phyloP scores from a whole-genome alignment of 2,888 invertebrate genomes.

The Cephus sareptanus region DNA sequence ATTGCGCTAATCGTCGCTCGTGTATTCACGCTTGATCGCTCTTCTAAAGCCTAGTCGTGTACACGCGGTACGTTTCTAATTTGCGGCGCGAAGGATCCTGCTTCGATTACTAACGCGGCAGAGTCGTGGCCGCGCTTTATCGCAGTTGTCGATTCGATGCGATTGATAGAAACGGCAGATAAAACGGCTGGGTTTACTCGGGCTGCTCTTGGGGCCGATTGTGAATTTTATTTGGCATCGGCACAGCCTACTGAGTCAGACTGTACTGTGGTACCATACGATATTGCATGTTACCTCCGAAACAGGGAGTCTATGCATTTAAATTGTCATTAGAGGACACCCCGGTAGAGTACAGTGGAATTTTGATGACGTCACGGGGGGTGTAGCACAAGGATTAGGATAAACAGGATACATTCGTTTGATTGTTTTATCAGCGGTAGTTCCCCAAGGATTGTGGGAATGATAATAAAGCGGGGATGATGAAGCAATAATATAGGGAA shows the following conservation, averaged over 20 bases:
- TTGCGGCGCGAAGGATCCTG: neutral
- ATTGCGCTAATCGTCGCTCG: neutral
- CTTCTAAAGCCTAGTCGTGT: neutral
- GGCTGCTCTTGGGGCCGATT: conserved; percentile 22
- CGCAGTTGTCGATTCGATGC: conserved; percentile 5
- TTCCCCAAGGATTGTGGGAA: neutral
- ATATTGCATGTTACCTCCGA: conserved; percentile 11
- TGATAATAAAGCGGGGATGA: neutral
- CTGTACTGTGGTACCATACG: neutral
- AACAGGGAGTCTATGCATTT: conserved; percentile 48
- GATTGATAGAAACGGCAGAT: conserved; percentile 18
- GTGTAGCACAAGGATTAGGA: neutral
- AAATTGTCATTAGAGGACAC: conserved; percentile 44
- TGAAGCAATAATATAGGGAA: neutral
- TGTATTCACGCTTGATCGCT: neutral
- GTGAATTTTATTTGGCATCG: conserved; percentile 36
- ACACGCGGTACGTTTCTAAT: neutral
- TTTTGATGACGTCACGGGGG: neutral
- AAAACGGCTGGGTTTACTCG: conserved; percentile 17
- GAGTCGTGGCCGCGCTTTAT: neutral
- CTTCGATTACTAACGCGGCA: neutral
- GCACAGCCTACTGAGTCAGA: neutral
- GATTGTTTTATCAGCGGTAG: neutral
- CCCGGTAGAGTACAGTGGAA: neutral
- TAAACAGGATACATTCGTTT: neutral